Base-by-base conservation (phyloP, 2,888 invertebrate species). In the Amphimallon solstitiale region DNA sequence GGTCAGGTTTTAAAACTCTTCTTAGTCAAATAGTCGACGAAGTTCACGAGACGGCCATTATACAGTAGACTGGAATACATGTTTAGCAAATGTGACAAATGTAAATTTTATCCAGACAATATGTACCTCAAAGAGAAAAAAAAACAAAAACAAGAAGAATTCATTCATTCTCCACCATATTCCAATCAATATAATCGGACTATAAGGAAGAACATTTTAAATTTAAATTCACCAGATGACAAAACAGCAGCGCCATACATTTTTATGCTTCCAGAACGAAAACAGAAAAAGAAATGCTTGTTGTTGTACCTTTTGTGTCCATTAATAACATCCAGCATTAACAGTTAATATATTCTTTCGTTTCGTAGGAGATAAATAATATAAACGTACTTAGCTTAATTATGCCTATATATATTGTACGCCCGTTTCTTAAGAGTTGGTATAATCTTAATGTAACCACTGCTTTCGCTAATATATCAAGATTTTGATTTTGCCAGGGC, bases 41-140 rank as follows among this genome's bases (percentile, higher is more conserved):
- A 21, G 29, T 49, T 35, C 45, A 64, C 45, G 23, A 64, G 48
- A 15, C 48, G 34, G 23, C 15, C 64, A 46, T 19, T 56, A 38
- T 46, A 64, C 56, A 46, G 45, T 54, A 56, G 56, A 64, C 64
- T 40, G 34, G 64, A 64, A 63, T 63, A 37, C 62, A 63, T 63
- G 62, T 63, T 49, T 63, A 63, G 51, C 37, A 29, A 51, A 63
- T 63, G 62, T 63, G 62, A 63, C 62, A 37, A 48, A 63, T 63
- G 62, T 34, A 49, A 63, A 63, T 56, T 17, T 38, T 17, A 29
- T 23, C 23, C 59, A 29, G 29, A 29, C 29, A 29, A 29, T 29
- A 29, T 9, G 7, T n/a, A 46, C 15, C 17, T 14, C 46, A 46
- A 19, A 17, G n/a, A 15, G 15, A 15, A 46, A 17, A 15, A 14